These are phyloP conservation scores for Gymnocypris eckloni DNA, from an alignment of 2,797 vertebrate species.

Conservation along the genomic window DNA sequence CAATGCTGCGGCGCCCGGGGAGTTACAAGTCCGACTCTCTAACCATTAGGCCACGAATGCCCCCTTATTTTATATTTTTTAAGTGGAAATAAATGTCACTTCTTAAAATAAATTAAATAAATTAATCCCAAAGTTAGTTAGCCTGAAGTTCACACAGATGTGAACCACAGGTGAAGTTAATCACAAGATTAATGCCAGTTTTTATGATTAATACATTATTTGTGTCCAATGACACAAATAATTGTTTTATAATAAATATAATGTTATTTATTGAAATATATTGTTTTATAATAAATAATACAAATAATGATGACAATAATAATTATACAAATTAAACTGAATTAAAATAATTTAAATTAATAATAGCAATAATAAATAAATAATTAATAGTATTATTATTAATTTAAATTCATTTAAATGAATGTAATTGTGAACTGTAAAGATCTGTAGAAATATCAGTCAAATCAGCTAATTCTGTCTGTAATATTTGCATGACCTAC, in stretches of 20 bases:
- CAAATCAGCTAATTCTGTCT: background rate
- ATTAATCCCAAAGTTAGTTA: background rate
- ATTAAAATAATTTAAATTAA: background rate
- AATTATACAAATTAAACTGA: too few species aligned
- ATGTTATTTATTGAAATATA: too few species aligned
- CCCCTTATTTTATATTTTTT: too few species aligned
- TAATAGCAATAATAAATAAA: too few species aligned
- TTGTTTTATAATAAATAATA: background rate
- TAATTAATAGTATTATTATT: too few species aligned
- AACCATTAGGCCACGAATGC: too few species aligned
- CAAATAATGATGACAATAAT: background rate
- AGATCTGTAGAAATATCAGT: background rate
- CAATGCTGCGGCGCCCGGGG: too few species aligned
- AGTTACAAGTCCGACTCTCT: too few species aligned
- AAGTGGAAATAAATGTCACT: too few species aligned
- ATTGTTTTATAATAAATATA: background rate
- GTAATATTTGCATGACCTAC: background rate
- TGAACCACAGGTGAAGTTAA: background rate
- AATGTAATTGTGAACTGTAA: background rate
- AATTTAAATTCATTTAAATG: background rate
- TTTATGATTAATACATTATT: background rate
- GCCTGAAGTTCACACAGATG: background rate
- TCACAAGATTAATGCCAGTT: background rate
- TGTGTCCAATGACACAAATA: background rate
- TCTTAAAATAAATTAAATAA: too few species aligned